Percentiles rank a stretch among this genome's conserved stretches.
Conservation (phyloP, 1,140 invertebrate genomes). For the Nixonia krombeini region DNA sequence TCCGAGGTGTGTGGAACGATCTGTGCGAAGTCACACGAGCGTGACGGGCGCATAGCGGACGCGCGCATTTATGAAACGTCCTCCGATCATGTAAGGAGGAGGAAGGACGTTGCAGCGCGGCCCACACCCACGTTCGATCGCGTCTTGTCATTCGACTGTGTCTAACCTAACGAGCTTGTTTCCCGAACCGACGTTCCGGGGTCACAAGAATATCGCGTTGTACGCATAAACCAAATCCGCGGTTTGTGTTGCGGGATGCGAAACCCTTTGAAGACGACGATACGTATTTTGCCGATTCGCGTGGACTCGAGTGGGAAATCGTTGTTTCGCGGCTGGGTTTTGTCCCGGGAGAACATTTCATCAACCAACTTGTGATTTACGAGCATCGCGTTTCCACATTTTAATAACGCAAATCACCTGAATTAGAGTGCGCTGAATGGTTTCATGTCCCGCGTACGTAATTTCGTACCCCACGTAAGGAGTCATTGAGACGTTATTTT, state of each 20-base stretch:
- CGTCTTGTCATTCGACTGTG: constrained; percentile 4
- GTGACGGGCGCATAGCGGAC: constrained; percentile 46
- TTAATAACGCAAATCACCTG: too few relatives aligned
- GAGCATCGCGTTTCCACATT: too few relatives aligned
- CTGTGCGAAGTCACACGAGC: constrained; percentile 41
- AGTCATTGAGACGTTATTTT: background rate
- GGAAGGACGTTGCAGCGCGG: constrained; percentile 52
- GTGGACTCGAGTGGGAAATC: too few relatives aligned
- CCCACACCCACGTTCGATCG: constrained; percentile 31
- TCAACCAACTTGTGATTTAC: too few relatives aligned
- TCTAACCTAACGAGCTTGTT: constrained; percentile 42
- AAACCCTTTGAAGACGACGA: constrained; percentile 25
- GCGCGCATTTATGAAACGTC: constrained; percentile 51
- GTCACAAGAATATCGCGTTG: constrained; percentile 32
- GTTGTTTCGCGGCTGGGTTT: too few relatives aligned
- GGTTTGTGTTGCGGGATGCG: constrained; percentile 17
- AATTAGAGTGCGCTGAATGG: too few relatives aligned
- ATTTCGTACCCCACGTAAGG: too few relatives aligned
- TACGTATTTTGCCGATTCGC: too few relatives aligned
- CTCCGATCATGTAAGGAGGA: constrained; percentile 48
- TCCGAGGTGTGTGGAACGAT: constrained; percentile 31
- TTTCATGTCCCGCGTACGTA: too few relatives aligned
- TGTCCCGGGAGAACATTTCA: too few relatives aligned
- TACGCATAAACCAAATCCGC: constrained; percentile 1
- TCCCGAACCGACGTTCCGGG: constrained; percentile 34